Evolutionary conservation across 1,140 invertebrate genomes (phyloP).

Genomic region (Aphis craccivora): DNA sequence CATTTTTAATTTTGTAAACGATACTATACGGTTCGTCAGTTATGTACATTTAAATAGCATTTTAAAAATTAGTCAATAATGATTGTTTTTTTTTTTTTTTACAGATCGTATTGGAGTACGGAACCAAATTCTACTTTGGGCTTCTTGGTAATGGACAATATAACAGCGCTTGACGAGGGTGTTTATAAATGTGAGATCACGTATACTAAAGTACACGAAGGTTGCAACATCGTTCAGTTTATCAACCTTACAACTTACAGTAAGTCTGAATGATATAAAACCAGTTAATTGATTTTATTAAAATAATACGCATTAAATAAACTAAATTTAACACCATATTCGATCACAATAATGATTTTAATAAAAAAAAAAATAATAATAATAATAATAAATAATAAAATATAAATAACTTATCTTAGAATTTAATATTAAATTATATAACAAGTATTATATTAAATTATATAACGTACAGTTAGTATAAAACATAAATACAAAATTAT

Average conservation of each 20-base stretch:
- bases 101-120: conserved; percentile 76
- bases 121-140: conserved; percentile 71
- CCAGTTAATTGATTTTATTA: neutral
- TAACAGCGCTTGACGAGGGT: conserved; percentile 79
- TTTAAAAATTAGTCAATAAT: neutral
- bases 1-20: neutral
- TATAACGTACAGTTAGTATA: no score
- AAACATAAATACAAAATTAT: no score
- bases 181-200: conserved; percentile 87
- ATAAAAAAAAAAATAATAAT: no score
- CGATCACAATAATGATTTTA: no score
- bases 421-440: no score
- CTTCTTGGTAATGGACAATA: conserved; percentile 72
- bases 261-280: conserved; percentile 67
- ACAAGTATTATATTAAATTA: no score
- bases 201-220: conserved; percentile 78
- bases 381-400: no score
- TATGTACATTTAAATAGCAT: no score
- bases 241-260: conserved; percentile 80
- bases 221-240: conserved; percentile 80
- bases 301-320: neutral
- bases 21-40: no score
- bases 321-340: neutral
- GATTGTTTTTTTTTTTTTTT: conserved; percentile 62
- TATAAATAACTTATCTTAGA: no score